A percentile compares a stretch with the other conserved stretches of the same genome.
These are phyloP conservation scores for Eulacestoma nigropectus DNA, from an alignment of 2,113 vertebrate species.

Conservation along the genomic window DNA sequence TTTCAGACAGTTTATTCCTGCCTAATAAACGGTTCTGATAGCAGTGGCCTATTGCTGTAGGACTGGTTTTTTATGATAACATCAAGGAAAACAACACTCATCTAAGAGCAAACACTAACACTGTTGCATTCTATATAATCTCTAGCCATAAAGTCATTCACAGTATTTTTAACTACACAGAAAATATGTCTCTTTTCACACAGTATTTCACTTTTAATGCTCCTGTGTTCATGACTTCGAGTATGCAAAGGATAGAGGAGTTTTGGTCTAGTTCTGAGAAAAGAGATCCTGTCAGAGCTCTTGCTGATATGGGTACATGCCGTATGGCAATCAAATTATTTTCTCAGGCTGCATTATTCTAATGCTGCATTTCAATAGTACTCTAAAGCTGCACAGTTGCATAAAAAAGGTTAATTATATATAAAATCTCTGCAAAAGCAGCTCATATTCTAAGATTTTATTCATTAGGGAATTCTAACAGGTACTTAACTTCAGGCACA, in stretches of 20 bases:
- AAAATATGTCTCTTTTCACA: not conserved
- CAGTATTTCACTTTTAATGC: not conserved
- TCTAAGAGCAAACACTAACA: not conserved
- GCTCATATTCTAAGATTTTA: not conserved
- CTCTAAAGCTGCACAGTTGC: not conserved
- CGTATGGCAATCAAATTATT: not conserved
- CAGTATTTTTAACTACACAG: not conserved
- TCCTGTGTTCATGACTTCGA: not conserved
- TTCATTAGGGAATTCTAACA: not conserved
- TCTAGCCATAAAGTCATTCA: not conserved
- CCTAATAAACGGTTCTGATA: conserved; percentile 40
- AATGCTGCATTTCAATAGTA: not conserved
- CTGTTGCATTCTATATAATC: not conserved
- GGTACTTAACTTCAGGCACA: not conserved
- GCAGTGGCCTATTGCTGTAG: not conserved
- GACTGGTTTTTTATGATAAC: not conserved
- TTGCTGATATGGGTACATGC: not conserved
- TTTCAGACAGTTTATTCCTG: not conserved
- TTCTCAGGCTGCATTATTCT: not conserved
- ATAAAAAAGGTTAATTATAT: not conserved
- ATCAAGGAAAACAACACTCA: not conserved
- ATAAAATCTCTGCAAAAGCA: not conserved
- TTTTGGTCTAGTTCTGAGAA: not conserved
- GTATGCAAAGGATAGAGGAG: not conserved
- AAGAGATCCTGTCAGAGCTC: not conserved